phyloP scores from a whole-genome alignment of 2,888 invertebrate genomes.

The Kryphioiulus occultus region DNA sequence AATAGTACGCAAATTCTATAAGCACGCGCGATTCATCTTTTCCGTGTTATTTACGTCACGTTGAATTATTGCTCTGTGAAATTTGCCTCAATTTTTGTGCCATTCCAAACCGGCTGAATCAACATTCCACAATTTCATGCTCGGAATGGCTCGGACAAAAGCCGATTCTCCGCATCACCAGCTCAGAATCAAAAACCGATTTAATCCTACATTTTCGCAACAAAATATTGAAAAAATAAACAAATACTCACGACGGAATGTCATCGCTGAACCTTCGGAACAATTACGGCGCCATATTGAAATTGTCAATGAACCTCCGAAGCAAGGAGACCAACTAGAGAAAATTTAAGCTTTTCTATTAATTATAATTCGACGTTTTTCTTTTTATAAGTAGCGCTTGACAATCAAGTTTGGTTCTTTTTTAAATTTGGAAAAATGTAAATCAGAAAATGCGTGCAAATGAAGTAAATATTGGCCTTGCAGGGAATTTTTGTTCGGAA shows the following conservation, averaged over 20 bases:
- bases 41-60: neutral
- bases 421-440: neutral
- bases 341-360: neutral
- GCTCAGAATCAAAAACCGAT: neutral
- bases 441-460: neutral
- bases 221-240: neutral
- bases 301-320: constrained; percentile 18
- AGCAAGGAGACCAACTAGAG: neutral
- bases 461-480: neutral
- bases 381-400: neutral
- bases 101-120: constrained; percentile 14
- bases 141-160: neutral
- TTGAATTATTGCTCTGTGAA: neutral
- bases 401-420: neutral
- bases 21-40: neutral
- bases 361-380: neutral
- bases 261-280: neutral
- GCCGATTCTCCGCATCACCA: neutral
- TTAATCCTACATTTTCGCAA: neutral
- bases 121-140: neutral
- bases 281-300: constrained; percentile 29
- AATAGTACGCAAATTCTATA: neutral
- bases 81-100: neutral
- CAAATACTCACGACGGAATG: constrained; percentile 4
- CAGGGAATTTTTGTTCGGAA: neutral